Evolutionary conservation across 2,797 vertebrate genomes (phyloP), one percentile per base, ranked within the genome.

Genomic region (Danio tinwini): DNA sequence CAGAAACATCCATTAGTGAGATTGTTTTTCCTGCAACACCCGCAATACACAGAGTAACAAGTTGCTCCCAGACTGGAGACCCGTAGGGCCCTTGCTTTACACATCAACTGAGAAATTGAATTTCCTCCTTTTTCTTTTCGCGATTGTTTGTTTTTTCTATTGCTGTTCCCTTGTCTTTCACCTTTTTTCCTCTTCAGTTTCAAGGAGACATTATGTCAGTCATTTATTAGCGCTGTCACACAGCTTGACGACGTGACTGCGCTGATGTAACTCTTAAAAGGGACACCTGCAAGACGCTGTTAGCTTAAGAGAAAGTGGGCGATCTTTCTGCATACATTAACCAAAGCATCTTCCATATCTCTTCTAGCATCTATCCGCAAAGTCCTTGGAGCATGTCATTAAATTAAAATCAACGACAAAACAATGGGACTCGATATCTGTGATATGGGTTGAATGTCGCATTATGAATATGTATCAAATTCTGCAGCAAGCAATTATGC

Each of bases 121-220:
- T 86, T 86, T 58, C 67, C 52, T 40, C 63, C 53, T 52, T 64
- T 74, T 78, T 78, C 17, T 10, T 49, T 56, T 67, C 56, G 53
- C 58, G 17, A 40, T 73, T 56, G 61, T 12, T 63, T 58, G 59
- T 49, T 69, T 52, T n/a, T 76, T 49, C 40, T 63, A 49, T 81
- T 65, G 83, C 84, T 49, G 52, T 61, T 44, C 73, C 49, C 65
- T 49, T 74, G 61, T 61, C 47, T 73, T 47, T 19, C 53, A 19
- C 14, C 55, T 72, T 70, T 79, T 62, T 58, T 68, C 71, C 56
- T 64, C 13, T 82, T 83, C 81, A 86, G 86, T 90, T 74, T 84
- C 73, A 82, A 81, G 82, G 76, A 85, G 84, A 84, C 84, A 50
- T 87, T 85, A 79, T 87, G 86, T 88, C 82, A 89, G 88, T 88